phyloP scores from a whole-genome alignment of 2,113 vertebrate genomes.

The Muntiacus reevesi region DNA sequence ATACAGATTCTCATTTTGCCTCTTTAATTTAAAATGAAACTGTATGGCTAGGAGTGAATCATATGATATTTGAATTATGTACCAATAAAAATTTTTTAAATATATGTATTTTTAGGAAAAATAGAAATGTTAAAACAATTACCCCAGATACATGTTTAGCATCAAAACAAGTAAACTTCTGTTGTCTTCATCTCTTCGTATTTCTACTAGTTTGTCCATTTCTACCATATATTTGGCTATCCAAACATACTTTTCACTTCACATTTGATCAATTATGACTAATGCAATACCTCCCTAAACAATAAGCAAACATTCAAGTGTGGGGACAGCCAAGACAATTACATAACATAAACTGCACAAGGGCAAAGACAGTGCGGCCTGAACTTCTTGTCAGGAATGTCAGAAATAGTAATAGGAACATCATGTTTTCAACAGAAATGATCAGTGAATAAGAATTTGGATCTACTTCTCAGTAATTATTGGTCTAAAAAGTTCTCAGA shows the following conservation, averaged over 20 bases:
- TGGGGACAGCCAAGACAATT: conserved; percentile 20
- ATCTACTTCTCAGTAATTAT: neutral
- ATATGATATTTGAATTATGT: neutral
- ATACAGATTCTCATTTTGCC: neutral
- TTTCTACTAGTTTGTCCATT: neutral
- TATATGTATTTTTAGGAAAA: neutral
- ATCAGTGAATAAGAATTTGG: neutral
- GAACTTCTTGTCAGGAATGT: neutral
- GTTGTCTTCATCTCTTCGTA: neutral
- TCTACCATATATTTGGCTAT: neutral
- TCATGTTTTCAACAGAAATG: neutral
- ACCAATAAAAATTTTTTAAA: neutral
- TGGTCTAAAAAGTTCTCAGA: neutral
- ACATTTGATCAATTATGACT: neutral
- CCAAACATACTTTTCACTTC: neutral
- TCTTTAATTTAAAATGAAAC: neutral
- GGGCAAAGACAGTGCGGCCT: neutral
- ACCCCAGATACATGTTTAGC: neutral
- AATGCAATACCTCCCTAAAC: conserved; percentile 15
- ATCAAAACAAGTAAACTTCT: neutral
- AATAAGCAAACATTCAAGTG: neutral
- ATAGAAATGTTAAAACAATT: neutral
- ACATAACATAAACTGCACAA: conserved; percentile 14
- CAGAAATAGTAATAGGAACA: neutral
- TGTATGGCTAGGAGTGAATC: neutral